phyloP scores from a whole-genome alignment of 2,113 vertebrate species.

The Stegostoma tigrinum region DNA sequence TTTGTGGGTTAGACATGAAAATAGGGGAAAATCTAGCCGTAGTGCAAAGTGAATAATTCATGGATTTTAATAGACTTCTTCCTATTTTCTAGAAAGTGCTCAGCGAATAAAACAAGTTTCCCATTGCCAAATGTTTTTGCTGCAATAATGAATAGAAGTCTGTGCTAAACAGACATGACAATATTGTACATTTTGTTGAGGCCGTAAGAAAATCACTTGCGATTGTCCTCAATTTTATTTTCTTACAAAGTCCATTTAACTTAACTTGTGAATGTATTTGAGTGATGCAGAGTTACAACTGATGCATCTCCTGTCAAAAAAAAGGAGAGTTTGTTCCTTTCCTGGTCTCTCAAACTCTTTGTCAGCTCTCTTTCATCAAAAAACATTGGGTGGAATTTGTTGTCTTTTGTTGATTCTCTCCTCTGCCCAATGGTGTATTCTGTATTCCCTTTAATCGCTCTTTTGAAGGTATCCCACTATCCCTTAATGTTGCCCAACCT shows the following conservation, averaged over 20 bases:
- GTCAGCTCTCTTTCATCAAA: too few species aligned
- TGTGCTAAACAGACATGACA: neutral
- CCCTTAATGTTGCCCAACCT: too few species aligned
- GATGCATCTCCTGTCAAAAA: neutral
- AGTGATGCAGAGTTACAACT: neutral
- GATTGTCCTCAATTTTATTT: neutral
- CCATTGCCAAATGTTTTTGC: neutral
- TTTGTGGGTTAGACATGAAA: constrained; percentile 36
- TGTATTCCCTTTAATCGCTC: too few species aligned
- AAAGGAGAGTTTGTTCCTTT: neutral
- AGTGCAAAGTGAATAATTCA: constrained; percentile 44
- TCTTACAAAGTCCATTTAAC: neutral
- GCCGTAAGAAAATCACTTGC: neutral
- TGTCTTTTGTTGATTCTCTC: too few species aligned
- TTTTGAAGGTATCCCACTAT: too few species aligned
- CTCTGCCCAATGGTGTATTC: too few species aligned
- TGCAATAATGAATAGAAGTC: neutral
- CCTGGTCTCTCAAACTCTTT: too few species aligned
- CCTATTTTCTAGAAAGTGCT: neutral
- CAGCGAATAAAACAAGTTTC: neutral
- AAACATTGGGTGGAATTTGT: too few species aligned
- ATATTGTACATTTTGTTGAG: neutral
- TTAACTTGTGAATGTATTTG: neutral
- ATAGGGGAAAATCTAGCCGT: neutral
- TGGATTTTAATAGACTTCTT: constrained; percentile 32